These are phyloP conservation scores for Arge pagana DNA, from an alignment of 2,888 invertebrate species.

Conservation along the genomic window DNA sequence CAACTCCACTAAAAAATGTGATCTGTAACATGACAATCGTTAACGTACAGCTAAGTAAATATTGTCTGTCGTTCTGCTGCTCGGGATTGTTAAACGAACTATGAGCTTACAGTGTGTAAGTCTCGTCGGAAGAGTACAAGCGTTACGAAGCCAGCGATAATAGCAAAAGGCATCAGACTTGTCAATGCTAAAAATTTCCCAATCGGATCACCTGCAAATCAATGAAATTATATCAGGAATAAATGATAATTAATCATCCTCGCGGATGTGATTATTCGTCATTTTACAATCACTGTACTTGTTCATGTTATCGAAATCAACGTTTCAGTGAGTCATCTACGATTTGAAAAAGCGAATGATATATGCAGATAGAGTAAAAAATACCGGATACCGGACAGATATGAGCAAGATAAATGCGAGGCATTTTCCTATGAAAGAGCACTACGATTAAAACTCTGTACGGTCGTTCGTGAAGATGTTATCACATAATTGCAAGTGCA, in stretches of 20 bases:
- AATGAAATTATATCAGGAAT: conserved; percentile 14
- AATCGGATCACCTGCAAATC: conserved; percentile 76
- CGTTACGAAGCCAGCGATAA: conserved; percentile 80
- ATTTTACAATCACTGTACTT: no score
- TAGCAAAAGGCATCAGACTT: conserved; percentile 83
- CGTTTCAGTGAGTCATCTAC: no score
- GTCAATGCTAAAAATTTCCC: conserved; percentile 82
- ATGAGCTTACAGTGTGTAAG: conserved; percentile 80
- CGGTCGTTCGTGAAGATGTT: no score
- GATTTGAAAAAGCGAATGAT: background rate
- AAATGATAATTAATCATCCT: no score
- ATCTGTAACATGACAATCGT: conserved; percentile 66
- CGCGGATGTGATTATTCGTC: no score
- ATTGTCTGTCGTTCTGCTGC: background rate
- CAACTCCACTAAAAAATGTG: conserved; percentile 78
- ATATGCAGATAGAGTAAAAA: no score
- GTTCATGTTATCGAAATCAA: no score
- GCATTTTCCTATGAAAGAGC: no score
- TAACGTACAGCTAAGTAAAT: background rate
- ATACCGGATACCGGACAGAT: no score
- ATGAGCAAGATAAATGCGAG: no score
- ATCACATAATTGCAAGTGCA: no score
- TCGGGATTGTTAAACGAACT: conserved; percentile 6
- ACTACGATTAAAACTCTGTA: no score
- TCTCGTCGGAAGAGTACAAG: conserved; percentile 87